Evolutionary conservation across 2,797 vertebrate genomes (phyloP), one percentile per base, ranked within the genome.

Genomic region (Tenualosa thibaudeaui): DNA sequence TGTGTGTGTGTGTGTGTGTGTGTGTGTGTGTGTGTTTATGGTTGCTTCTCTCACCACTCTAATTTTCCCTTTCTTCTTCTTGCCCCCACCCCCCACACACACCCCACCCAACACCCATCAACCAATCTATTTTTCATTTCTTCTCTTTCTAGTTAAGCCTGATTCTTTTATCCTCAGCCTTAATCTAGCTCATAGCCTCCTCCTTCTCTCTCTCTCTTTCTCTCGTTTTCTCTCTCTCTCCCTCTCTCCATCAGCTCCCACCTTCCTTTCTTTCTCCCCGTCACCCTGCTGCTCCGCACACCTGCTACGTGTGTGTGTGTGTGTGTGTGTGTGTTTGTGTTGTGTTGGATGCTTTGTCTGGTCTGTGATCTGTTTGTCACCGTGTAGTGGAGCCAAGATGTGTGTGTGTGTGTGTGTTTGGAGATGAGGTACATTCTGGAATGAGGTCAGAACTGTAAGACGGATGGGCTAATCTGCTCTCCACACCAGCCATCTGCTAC

Each of bases 271-370:
- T 26, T 6, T 8, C 62, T 13, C 62, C 26, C 9, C 1, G n/a
- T 13, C 22, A 22, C 62, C 62, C 62, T 12, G 3, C 62, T 71
- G 26, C 26, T 71, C 65, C 26, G 4, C 13, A 37, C 65, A 71
- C 65, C 65, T 71, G 31, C 26, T 40, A 9, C 12, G 10, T 68
- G 12, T 37, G 26, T 68, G 26, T 2, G 5, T 60, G n/a, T 60
- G 58, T 17, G 58, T 17, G 58, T 24, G 62, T 24, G 6, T 26
- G 62, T 71, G 43, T 51, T 53, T 86, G 58, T 60, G 81, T 12
- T n/a, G 9, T 78, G 56, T 84, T 83, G 84, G 89, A 84, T 83
- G 84, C 40, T 62, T 49, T 43, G 62, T 88, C 89, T 87, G 86
- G 88, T 82, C 54, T n/a, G 82, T 89, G 81, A 83, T 31, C 82